These are phyloP conservation scores for Pocota personata DNA, from an alignment of 2,888 invertebrate species.

Conservation along the genomic window DNA sequence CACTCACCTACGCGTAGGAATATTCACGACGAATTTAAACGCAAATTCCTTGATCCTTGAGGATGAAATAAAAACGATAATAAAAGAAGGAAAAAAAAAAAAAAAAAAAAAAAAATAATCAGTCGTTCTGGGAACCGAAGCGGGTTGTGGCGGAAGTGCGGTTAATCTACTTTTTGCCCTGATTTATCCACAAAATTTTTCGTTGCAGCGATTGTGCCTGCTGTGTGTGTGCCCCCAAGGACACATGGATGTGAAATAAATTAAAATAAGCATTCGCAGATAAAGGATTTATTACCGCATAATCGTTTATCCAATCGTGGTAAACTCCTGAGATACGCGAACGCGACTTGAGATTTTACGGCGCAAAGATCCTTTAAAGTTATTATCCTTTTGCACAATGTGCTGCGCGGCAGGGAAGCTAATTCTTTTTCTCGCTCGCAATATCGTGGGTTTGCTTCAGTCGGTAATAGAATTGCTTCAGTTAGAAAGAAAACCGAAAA, in stretches of 20 bases:
- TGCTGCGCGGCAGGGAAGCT: background rate
- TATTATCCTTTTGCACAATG: constrained; percentile 17
- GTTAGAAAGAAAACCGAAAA: background rate
- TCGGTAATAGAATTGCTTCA: background rate
- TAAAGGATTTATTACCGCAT: constrained; percentile 39
- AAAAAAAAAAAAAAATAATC: constrained; percentile 9
- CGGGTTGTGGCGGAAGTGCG: background rate
- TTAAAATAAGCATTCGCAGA: constrained; percentile 42
- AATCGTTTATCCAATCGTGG: constrained; percentile 41
- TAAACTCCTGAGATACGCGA: constrained; percentile 13
- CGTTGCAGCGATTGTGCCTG: constrained; percentile 4
- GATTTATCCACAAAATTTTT: constrained; percentile 20
- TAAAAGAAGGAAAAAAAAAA: constrained; percentile 35
- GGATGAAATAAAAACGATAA: constrained; percentile 27
- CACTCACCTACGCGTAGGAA: constrained; percentile 1
- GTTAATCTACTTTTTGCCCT: constrained; percentile 45
- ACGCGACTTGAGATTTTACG: constrained; percentile 38
- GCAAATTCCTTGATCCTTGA: constrained; percentile 31
- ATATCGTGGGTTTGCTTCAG: background rate
- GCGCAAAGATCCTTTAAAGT: constrained; percentile 30
- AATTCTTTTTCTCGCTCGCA: background rate
- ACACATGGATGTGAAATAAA: constrained; percentile 39
- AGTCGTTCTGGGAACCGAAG: background rate
- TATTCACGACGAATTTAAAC: constrained; percentile 5
- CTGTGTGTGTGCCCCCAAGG: constrained; percentile 19